Percentiles rank a stretch among this genome's conserved stretches.
Evolutionary conservation across 1,140 invertebrate genomes (phyloP).

Genomic region (Ceratosolen solmsi): DNA sequence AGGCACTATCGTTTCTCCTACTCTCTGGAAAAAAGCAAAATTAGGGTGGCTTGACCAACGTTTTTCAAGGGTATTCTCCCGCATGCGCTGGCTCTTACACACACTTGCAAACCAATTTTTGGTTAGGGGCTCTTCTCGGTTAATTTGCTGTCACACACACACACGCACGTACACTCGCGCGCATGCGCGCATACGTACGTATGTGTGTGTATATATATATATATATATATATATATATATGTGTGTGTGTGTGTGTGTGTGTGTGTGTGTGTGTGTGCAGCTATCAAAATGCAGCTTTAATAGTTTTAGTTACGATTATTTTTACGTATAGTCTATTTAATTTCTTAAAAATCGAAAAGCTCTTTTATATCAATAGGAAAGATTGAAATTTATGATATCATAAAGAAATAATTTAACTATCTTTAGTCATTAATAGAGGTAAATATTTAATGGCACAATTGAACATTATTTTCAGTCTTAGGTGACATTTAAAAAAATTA

Average conservation of each 20-base stretch:
- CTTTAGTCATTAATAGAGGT: too few relatives aligned
- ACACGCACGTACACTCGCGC: too few relatives aligned
- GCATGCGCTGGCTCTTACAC: neutral
- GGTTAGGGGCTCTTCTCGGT: neutral
- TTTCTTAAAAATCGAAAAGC: too few relatives aligned
- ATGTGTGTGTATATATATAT: too few relatives aligned
- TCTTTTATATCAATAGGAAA: too few relatives aligned
- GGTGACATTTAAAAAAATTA: too few relatives aligned
- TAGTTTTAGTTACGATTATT: neutral
- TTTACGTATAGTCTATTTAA: too few relatives aligned
- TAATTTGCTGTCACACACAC: constrained; percentile 14
- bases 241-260: too few relatives aligned
- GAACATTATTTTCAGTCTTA: too few relatives aligned
- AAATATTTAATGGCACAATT: neutral
- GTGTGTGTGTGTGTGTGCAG: too few relatives aligned
- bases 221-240: too few relatives aligned
- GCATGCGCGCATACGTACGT: too few relatives aligned
- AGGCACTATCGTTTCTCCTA: constrained; percentile 25
- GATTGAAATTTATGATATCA: neutral
- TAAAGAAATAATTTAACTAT: neutral
- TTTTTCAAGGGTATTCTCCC: constrained; percentile 21
- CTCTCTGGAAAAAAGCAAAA: constrained; percentile 32
- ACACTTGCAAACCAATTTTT: neutral
- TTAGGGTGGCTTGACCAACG: constrained; percentile 46
- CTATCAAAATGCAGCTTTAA: constrained; percentile 23